phyloP scores from a whole-genome alignment of 2,888 invertebrate genomes.

The Ennomos erosarius region DNA sequence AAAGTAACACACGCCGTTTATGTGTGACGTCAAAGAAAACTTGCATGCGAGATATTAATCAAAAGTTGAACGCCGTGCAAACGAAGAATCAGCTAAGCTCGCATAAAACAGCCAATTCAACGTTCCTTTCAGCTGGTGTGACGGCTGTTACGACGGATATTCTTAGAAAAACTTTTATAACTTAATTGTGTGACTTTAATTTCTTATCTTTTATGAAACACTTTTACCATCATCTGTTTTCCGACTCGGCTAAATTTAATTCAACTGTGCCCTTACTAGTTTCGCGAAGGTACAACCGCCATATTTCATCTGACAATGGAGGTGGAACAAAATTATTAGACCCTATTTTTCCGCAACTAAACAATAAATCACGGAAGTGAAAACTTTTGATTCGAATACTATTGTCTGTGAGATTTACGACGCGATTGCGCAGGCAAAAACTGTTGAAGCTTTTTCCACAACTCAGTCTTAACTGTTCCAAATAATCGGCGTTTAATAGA shows the following conservation, averaged over 20 bases:
- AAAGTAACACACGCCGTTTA: no score
- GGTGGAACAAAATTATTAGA: conserved; percentile 38
- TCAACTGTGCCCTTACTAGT: conserved; percentile 37
- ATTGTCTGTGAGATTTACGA: conserved; percentile 40
- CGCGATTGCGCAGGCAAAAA: conserved; percentile 32
- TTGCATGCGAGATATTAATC: no score
- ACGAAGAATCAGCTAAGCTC: not conserved
- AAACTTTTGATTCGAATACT: conserved; percentile 42
- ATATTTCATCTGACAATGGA: conserved; percentile 40
- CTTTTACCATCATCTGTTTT: conserved; percentile 29
- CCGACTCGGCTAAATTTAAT: conserved; percentile 36
- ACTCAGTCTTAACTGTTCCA: conserved; percentile 3
- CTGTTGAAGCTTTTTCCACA: not conserved
- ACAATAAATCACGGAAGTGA: conserved; percentile 43
- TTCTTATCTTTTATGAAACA: conserved; percentile 16
- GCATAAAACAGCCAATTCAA: not conserved
- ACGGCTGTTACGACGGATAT: not conserved
- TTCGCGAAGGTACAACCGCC: conserved; percentile 37
- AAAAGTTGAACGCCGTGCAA: no score
- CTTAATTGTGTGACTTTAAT: not conserved
- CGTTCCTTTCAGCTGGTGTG: not conserved
- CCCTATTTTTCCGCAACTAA: conserved; percentile 35
- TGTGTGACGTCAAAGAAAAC: no score
- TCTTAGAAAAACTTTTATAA: not conserved
- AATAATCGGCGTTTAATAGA: conserved; percentile 15